A percentile compares a stretch with the other conserved stretches of the same genome.
These are phyloP conservation scores for Ondatra zibethicus DNA, from an alignment of 2,113 vertebrate species.

Conservation along the genomic window DNA sequence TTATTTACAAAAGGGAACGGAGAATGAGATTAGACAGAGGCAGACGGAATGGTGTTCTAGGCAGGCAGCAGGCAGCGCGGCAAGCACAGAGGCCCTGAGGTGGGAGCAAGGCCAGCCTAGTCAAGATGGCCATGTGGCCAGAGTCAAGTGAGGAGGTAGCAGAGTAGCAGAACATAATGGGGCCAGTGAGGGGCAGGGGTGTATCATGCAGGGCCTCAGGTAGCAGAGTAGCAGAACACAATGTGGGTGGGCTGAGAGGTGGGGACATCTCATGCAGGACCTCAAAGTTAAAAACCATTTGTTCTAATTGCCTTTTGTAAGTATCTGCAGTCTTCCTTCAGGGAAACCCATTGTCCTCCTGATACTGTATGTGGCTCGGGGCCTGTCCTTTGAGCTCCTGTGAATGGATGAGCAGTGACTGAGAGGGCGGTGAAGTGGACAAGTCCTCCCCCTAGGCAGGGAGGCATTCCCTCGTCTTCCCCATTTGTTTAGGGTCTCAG, in stretches of 20 bases:
- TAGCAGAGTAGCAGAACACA: not conserved
- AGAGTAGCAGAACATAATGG: not conserved
- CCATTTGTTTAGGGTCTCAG: not conserved
- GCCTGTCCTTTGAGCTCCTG: not conserved
- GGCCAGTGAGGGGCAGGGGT: not conserved
- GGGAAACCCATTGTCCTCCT: not conserved
- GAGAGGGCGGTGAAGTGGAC: fast-evolving
- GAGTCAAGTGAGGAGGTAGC: not conserved
- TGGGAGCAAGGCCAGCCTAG: not conserved
- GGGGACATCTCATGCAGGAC: fast-evolving
- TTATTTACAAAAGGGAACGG: not conserved
- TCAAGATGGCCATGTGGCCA: not conserved
- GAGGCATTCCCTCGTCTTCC: not conserved
- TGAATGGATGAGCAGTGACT: not conserved
- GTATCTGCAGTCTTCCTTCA: not conserved
- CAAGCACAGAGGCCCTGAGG: not conserved
- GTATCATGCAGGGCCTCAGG: not conserved
- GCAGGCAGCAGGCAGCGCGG: not conserved
- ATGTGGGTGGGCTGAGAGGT: no score
- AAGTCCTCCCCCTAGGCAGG: fast-evolving
- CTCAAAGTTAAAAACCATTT: not conserved
- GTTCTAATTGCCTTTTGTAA: not conserved
- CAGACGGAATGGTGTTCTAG: not conserved
- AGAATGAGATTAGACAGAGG: not conserved
- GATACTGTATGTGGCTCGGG: not conserved